phyloP scores from a whole-genome alignment of 2,888 invertebrate species.

The Palloptera scutellata region DNA sequence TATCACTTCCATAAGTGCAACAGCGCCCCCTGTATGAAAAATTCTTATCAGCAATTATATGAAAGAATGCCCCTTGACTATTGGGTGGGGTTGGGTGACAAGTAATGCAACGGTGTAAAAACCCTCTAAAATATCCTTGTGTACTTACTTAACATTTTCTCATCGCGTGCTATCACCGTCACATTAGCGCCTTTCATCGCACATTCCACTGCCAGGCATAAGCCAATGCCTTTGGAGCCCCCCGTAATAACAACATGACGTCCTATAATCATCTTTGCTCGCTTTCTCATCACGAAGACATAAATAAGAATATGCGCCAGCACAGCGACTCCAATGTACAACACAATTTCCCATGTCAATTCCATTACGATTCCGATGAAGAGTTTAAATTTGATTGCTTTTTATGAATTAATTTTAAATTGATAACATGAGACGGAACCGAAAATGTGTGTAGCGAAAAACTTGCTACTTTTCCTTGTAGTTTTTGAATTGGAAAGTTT shows the following conservation, averaged over 20 bases:
- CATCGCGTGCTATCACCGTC: conserved; percentile 87
- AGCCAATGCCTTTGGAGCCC: conserved; percentile 96
- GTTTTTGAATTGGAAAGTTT: too few species aligned
- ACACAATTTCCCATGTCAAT: conserved; percentile 48
- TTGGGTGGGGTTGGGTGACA: background rate
- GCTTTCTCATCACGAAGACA: conserved; percentile 54
- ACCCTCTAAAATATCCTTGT: too few species aligned
- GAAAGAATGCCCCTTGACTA: background rate
- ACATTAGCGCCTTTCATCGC: conserved; percentile 85
- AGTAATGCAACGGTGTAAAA: background rate
- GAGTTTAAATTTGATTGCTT: too few species aligned
- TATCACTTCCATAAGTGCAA: conserved; percentile 68
- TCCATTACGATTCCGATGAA: conserved; percentile 43
- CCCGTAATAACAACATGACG: conserved; percentile 84
- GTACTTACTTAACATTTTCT: conserved; percentile 70
- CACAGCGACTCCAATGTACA: conserved; percentile 51
- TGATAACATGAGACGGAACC: too few species aligned
- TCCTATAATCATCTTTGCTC: conserved; percentile 56
- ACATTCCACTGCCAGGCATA: conserved; percentile 80
- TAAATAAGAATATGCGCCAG: conserved; percentile 52
- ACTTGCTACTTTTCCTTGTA: too few species aligned
- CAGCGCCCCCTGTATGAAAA: conserved; percentile 65
- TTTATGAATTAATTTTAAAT: too few species aligned
- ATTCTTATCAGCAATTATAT: background rate
- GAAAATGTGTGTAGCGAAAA: too few species aligned